These are phyloP conservation scores for Trissolcus brochymenae DNA, from an alignment of 2,888 invertebrate species.

Conservation along the genomic window DNA sequence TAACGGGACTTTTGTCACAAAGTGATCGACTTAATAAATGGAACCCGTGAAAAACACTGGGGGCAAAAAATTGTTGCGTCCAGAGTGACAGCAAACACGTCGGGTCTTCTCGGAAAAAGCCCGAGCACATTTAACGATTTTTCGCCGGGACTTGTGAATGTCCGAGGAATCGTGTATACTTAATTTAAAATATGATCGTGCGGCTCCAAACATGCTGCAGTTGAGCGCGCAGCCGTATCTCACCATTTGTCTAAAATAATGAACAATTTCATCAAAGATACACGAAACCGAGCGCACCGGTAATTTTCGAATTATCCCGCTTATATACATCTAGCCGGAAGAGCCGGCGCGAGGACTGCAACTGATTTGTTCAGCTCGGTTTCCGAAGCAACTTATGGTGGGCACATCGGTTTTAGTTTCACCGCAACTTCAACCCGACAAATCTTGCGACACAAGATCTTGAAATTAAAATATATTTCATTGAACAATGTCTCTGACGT, in stretches of 20 bases:
- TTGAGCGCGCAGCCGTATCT: not conserved
- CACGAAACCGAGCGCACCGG: slow-evolving; percentile 18
- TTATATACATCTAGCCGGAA: slow-evolving; percentile 30
- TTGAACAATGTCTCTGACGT: too few relatives aligned
- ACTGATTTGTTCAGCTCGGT: slow-evolving; percentile 46
- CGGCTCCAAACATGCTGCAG: slow-evolving; percentile 5
- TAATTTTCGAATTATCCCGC: slow-evolving; percentile 39
- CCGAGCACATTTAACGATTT: slow-evolving; percentile 14
- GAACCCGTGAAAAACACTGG: slow-evolving; percentile 5
- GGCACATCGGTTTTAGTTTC: too few relatives aligned
- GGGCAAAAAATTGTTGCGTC: not conserved
- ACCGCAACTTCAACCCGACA: too few relatives aligned
- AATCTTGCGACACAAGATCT: too few relatives aligned
- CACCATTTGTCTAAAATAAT: slow-evolving; percentile 27
- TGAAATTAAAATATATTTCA: too few relatives aligned
- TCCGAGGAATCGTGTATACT: slow-evolving; percentile 1
- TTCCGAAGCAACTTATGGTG: slow-evolving; percentile 38
- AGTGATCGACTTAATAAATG: slow-evolving; percentile 21
- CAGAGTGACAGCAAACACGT: too few relatives aligned
- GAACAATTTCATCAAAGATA: slow-evolving; percentile 26
- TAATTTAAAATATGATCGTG: slow-evolving; percentile 19
- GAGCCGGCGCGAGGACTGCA: slow-evolving; percentile 7
- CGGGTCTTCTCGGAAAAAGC: slow-evolving; percentile 8
- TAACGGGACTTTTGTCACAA: slow-evolving; percentile 14
- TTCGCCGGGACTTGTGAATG: slow-evolving; percentile 2